These are phyloP conservation scores for Cepphus grylle DNA, from an alignment of 2,113 vertebrate species.

Conservation along the genomic window DNA sequence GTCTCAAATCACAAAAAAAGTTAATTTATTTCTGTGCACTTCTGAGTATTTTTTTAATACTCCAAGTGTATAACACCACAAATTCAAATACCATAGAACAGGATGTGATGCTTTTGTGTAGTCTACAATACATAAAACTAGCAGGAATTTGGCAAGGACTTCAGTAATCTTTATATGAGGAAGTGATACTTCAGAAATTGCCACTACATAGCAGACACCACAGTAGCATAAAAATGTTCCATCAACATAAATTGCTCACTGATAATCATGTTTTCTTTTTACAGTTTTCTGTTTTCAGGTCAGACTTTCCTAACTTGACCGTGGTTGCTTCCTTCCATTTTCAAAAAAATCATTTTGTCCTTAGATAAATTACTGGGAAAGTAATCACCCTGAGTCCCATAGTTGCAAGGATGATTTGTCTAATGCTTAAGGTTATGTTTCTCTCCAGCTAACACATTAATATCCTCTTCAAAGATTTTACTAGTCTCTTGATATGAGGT, in stretches of 20 bases:
- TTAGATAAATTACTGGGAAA: not conserved
- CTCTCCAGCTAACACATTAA: not conserved
- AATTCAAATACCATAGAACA: not conserved
- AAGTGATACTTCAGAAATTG: not conserved
- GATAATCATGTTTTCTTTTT: not conserved
- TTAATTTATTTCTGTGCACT: not conserved
- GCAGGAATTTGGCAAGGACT: not conserved
- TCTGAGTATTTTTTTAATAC: not conserved
- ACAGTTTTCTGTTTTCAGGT: not conserved
- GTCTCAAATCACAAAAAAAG: not conserved
- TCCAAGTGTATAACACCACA: not conserved
- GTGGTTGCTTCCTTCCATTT: not conserved
- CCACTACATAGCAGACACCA: not conserved
- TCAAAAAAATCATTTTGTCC: not conserved
- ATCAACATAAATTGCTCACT: not conserved
- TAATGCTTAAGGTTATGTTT: not conserved
- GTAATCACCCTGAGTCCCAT: not conserved
- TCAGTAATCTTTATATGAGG: not conserved
- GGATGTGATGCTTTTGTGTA: not conserved
- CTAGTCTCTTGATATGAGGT: not conserved
- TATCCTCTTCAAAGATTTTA: not conserved
- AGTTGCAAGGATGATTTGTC: not conserved
- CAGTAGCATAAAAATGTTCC: not conserved
- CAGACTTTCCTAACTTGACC: not conserved
- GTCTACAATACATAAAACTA: not conserved